These are phyloP conservation scores for Frankliniella intonsa DNA, from an alignment of 2,888 invertebrate genomes.

Conservation along the genomic window DNA sequence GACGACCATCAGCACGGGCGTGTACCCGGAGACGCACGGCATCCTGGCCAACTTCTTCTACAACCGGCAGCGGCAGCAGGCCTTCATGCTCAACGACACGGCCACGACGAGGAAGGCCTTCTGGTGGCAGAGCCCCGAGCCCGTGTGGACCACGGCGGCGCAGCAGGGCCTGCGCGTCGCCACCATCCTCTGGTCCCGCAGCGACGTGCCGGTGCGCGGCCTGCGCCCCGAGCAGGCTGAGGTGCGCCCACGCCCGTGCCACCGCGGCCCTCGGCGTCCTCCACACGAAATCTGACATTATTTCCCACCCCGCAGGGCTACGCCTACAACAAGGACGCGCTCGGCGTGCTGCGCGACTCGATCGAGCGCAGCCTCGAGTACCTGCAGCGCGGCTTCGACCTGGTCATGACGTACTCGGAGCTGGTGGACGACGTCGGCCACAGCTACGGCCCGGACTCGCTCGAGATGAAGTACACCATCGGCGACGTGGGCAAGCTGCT, in stretches of 20 bases:
- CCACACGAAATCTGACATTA: neutral
- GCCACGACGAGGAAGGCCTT: neutral
- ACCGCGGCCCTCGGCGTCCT: neutral
- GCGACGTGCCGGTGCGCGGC: neutral
- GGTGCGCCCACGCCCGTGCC: neutral
- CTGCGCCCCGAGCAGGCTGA: neutral
- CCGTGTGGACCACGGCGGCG: neutral
- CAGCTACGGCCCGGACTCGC: conserved; percentile 6
- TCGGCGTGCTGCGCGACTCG: neutral
- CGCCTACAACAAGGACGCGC: neutral
- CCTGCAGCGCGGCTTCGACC: conserved; percentile 1
- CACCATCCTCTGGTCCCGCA: neutral
- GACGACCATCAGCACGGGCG: conserved; percentile 1
- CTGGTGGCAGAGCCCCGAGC: conserved; percentile 16
- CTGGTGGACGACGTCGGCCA: conserved; percentile 5
- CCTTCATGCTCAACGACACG: conserved; percentile 18
- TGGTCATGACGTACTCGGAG: conserved; percentile 13
- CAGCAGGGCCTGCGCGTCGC: neutral
- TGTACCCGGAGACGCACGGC: conserved; percentile 25
- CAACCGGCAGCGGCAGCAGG: neutral
- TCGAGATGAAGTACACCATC: conserved; percentile 19
- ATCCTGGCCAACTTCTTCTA: conserved; percentile 26
- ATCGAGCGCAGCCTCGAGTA: neutral
- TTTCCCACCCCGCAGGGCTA: neutral
- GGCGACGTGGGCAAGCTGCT: neutral